Evolutionary conservation across 2,888 invertebrate species (phyloP).

Genomic region (Melanostoma mellinum): DNA sequence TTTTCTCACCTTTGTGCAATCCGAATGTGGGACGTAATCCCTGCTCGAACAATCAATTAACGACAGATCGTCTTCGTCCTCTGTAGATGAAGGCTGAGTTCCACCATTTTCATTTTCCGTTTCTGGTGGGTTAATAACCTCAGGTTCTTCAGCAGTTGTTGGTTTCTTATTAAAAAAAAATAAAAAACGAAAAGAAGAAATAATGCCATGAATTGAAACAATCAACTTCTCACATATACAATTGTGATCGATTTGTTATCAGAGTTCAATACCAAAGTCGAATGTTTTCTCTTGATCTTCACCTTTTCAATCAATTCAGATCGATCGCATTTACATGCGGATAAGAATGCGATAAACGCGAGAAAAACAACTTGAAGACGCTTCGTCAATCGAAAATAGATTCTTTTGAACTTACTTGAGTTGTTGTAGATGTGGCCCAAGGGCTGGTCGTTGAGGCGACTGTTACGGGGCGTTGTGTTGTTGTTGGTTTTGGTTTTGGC

Average conservation of each 20-base stretch:
- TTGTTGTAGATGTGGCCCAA: slow-evolving; percentile 75
- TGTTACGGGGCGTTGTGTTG: slow-evolving; percentile 74
- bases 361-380: slow-evolving; percentile 42
- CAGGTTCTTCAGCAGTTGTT: slow-evolving; percentile 54
- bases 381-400: slow-evolving; percentile 71
- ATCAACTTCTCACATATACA: background rate
- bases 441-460: slow-evolving; percentile 72
- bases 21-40: slow-evolving; percentile 84
- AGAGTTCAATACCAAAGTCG: slow-evolving; percentile 52
- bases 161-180: slow-evolving; percentile 75
- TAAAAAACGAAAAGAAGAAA: background rate
- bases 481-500: slow-evolving; percentile 76
- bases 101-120: slow-evolving; percentile 36
- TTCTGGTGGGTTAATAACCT: slow-evolving; percentile 80
- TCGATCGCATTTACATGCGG: slow-evolving; percentile 25
- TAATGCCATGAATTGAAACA: background rate
- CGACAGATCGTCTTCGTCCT: slow-evolving; percentile 62
- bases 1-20: slow-evolving; percentile 84
- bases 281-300: slow-evolving; percentile 51
- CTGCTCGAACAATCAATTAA: slow-evolving; percentile 82
- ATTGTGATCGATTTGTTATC: slow-evolving; percentile 11
- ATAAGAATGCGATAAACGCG: slow-evolving; percentile 18
- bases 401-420: slow-evolving; percentile 74
- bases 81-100: slow-evolving; percentile 75
- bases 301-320: slow-evolving; percentile 46